Evolutionary conservation across 2,113 vertebrate species (phyloP), one percentile per base, ranked within the genome.

Genomic region (Rhinolophus ferrumequinum): DNA sequence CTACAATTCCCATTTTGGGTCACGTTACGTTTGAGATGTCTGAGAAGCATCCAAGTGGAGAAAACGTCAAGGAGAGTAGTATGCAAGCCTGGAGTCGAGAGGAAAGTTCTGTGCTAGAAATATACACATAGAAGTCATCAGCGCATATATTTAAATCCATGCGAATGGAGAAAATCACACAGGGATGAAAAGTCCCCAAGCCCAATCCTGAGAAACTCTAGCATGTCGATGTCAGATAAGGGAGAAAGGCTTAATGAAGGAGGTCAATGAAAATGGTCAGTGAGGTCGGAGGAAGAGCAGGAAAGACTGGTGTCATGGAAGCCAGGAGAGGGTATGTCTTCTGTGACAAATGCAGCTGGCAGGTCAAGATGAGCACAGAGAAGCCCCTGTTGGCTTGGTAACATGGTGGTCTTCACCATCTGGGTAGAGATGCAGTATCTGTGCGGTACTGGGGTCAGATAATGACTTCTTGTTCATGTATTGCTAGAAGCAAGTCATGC

Each of bases 321-420:
- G 56, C 58, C 15, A 41, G 66, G 85, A 28, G 3, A 52, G 81
- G 47, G 26, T 1, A 0, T 15, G 6, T 69, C 30, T 38, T 47
- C 33, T 4, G 14, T 11, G 35, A 75, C n/a, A 4, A 11, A 5
- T 0, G 2, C n/a, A 35, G 8, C 60, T 0, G 7, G 64, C 15
- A 30, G 16, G 24, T 81, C 8, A 15, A 14, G 22, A 14, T 3
- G 35, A 58, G 26, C 14, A 0, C 33, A 35, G 28, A 35, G 88
- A 35, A 21, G 44, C 54, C 33, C 16, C 62, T 14, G 8, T 16
- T 12, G 41, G 54, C 54, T 33, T 52, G 47, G 54, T 12, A 2
- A 12, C 4, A 2, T 0, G 38, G 24, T 0, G 0, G 24, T 28
- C 92, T 67, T 64, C 1, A 1, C n/a, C 12, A 16, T 52, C 38